phyloP scores from a whole-genome alignment of 2,113 vertebrate genomes.

The Paratilapia polleni region DNA sequence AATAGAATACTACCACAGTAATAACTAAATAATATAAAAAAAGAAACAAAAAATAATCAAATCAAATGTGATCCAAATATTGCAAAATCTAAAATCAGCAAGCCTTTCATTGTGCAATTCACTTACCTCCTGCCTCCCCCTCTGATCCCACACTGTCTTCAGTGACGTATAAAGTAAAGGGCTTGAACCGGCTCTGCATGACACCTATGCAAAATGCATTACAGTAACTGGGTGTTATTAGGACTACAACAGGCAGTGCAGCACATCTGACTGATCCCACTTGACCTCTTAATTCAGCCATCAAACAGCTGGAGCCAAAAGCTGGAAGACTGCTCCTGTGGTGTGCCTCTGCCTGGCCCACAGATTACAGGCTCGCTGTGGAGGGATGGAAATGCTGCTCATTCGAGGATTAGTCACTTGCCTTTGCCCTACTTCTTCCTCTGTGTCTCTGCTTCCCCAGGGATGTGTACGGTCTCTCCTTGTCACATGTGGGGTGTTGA shows the following conservation, averaged over 20 bases:
- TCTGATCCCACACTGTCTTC: not conserved
- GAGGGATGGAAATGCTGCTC: constrained; percentile 16
- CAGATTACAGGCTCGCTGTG: constrained; percentile 21
- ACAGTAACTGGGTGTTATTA: constrained; percentile 30
- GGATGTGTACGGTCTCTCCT: not conserved
- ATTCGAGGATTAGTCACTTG: constrained; percentile 53
- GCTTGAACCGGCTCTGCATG: not conserved
- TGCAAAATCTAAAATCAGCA: not conserved
- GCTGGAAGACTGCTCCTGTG: not conserved
- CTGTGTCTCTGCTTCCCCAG: not conserved
- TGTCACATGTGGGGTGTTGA: not conserved
- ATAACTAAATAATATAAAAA: not conserved
- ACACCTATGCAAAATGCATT: not conserved
- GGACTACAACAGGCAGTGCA: constrained; percentile 16
- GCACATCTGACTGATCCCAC: constrained; percentile 33
- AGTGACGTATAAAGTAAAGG: constrained; percentile 14
- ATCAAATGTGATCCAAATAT: not conserved
- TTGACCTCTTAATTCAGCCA: constrained; percentile 47
- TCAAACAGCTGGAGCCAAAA: constrained; percentile 50
- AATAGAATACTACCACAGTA: not conserved
- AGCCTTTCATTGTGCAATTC: not conserved
- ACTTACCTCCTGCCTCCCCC: not conserved
- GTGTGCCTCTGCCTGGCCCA: not conserved
- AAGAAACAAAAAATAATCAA: no score
- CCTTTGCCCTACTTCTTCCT: constrained; percentile 64